A percentile compares a stretch with the other conserved stretches of the same genome.
Conservation (phyloP, 2,113 vertebrate species). For the Hyperopisus bebe region DNA sequence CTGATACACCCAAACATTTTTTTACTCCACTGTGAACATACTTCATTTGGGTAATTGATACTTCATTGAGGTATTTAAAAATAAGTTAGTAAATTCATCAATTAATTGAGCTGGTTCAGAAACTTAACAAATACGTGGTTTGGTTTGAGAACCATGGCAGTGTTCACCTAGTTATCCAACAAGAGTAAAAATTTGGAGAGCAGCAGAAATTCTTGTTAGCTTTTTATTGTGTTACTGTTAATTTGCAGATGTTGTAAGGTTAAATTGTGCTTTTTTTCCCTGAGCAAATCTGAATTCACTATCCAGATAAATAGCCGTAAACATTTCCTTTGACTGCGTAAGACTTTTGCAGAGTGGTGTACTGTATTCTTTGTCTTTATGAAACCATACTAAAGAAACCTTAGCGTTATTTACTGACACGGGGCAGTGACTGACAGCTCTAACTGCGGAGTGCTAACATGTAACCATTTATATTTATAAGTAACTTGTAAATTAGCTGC, state of each 20-base stretch:
- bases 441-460: not conserved
- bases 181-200: not conserved
- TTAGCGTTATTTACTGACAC: not conserved
- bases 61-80: not conserved
- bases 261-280: too few species aligned
- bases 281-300: too few species aligned
- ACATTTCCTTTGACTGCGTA: not conserved
- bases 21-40: not conserved
- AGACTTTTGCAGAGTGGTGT: not conserved
- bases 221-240: too few species aligned
- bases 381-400: not conserved
- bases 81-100: not conserved
- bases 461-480: not conserved
- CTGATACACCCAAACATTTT: not conserved
- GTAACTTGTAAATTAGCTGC: not conserved
- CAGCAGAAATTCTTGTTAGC: not conserved
- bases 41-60: not conserved
- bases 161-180: not conserved
- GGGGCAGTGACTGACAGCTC: not conserved
- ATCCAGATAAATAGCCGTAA: not conserved
- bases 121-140: not conserved
- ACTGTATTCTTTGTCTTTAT: not conserved
- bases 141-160: not conserved
- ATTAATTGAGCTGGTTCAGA: not conserved
- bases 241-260: too few species aligned